Percentiles rank a stretch among this genome's conserved stretches.
Conservation (phyloP, 2,888 invertebrate genomes). For the Rosalia funebris region DNA sequence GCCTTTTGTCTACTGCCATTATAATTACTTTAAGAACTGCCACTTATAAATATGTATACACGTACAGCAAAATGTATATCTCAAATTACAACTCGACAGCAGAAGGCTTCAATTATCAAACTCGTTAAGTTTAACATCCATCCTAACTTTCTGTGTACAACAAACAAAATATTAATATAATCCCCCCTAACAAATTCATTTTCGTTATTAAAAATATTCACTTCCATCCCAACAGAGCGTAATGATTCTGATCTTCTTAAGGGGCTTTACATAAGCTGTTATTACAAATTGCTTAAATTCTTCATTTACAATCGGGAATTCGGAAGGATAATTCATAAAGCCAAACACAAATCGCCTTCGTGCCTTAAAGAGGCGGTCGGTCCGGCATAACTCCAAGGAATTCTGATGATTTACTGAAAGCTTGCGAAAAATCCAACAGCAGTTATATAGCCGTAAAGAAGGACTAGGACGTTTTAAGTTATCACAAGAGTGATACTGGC, state of each 20-base stretch:
- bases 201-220: background rate
- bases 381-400: background rate
- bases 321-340: background rate
- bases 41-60: too few relatives aligned
- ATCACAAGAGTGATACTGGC: too few relatives aligned
- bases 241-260: slow-evolving; percentile 3
- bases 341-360: background rate
- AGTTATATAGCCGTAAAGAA: too few relatives aligned
- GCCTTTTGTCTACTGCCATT: too few relatives aligned
- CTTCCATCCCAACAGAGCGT: background rate
- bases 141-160: background rate
- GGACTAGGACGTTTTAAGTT: too few relatives aligned
- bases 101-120: background rate
- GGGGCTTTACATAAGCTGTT: too few relatives aligned
- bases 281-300: slow-evolving; percentile 12
- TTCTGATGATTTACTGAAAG: too few relatives aligned
- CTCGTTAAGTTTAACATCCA: background rate
- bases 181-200: background rate
- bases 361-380: background rate
- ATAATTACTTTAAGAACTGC: too few relatives aligned
- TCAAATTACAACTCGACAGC: too few relatives aligned
- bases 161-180: background rate
- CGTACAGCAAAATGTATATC: too few relatives aligned
- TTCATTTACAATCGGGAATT: background rate
- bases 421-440: too few relatives aligned